Evolutionary conservation across 2,113 vertebrate genomes (phyloP).

Genomic region (Tetrao urogallus): DNA sequence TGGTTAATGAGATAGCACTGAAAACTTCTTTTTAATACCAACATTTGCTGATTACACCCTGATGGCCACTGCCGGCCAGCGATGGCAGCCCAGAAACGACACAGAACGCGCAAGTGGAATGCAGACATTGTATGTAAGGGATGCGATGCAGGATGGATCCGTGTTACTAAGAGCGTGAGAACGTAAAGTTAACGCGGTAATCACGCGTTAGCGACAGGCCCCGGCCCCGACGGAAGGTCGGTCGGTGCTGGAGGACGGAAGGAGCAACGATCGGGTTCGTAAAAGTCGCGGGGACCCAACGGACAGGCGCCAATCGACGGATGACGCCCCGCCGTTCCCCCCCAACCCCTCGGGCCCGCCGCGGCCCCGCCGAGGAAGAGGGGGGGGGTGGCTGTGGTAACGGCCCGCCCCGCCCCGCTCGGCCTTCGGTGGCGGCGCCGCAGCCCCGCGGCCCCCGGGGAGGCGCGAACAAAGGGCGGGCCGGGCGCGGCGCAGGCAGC

Average conservation of each 20-base stretch:
- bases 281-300: background rate
- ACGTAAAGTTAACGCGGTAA: fast-evolving
- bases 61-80: background rate
- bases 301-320: too few species aligned
- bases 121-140: fast-evolving
- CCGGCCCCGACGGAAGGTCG: background rate
- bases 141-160: background rate
- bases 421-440: too few species aligned
- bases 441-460: conserved; percentile 2
- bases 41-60: background rate
- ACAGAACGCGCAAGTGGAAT: fast-evolving
- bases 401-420: too few species aligned
- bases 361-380: too few species aligned
- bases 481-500: background rate
- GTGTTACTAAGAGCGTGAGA: fast-evolving
- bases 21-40: background rate
- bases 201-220: fast-evolving
- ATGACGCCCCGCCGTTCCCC: too few species aligned
- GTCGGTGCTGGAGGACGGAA: background rate
- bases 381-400: too few species aligned
- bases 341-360: too few species aligned
- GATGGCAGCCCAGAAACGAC: background rate
- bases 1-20: fast-evolving
- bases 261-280: background rate
- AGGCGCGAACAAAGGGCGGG: conserved; percentile 48